Evolutionary conservation across 64 coral and sea anemone species (phyloP).

Genomic region (Montipora efflorescens): DNA sequence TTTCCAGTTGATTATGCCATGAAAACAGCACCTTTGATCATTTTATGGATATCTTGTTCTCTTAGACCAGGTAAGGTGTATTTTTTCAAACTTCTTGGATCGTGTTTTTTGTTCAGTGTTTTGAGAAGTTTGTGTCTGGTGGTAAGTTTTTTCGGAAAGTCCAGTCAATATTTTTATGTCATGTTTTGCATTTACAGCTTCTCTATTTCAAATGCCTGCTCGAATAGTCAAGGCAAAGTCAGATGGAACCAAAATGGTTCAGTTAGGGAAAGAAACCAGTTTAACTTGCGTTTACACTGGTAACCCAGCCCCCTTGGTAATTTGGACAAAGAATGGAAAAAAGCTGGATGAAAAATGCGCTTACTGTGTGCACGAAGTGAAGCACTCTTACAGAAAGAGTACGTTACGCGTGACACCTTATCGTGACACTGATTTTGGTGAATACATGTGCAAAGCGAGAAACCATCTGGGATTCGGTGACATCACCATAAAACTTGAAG

Average conservation of each 20-base stretch:
- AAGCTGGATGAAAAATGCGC: constrained; percentile 19
- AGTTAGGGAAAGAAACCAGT: not conserved
- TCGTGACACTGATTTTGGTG: constrained; percentile 61
- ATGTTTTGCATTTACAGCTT: not conserved
- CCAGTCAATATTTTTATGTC: not conserved
- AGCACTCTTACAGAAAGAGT: constrained; percentile 36
- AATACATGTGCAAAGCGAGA: constrained; percentile 52
- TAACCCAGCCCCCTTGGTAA: constrained; percentile 14
- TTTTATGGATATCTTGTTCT: constrained; percentile 5
- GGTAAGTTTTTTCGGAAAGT: not conserved
- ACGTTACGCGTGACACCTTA: constrained; percentile 67
- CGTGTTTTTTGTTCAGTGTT: no score
- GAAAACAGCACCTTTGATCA: constrained; percentile 16
- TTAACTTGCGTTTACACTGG: constrained; percentile 51
- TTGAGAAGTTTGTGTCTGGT: no score
- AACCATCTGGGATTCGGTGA: constrained; percentile 63
- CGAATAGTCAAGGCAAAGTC: constrained; percentile 42
- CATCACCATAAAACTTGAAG: constrained; percentile 26
- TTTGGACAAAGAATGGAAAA: constrained; percentile 50
- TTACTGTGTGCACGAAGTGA: constrained; percentile 45
- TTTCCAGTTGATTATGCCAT: not conserved
- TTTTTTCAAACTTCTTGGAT: no score
- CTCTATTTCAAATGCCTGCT: not conserved
- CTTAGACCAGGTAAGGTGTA: not conserved
- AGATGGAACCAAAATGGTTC: not conserved